Base-by-base conservation (phyloP, 2,113 vertebrate genomes). In the Petromus typicus region DNA sequence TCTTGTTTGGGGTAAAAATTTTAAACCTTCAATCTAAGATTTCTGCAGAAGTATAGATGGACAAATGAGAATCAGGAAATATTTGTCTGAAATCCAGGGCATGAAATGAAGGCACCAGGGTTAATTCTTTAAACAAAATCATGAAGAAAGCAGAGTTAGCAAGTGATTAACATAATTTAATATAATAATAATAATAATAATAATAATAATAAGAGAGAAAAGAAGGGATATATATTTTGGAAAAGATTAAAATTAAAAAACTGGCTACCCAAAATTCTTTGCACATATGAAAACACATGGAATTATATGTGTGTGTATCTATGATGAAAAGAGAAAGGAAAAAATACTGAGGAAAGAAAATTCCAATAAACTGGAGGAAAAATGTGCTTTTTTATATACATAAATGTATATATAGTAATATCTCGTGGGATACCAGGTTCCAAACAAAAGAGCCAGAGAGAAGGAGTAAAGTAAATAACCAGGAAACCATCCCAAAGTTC, bases 51-150 rank as follows among this genome's bases (percentile, higher is more conserved):
- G 67, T 22, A 89, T 7, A 95, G 40, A 27, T 11, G 64, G 17
- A 81, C 14, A 32, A 40, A 11, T 10, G 17, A 32, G 11, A 86
- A 14, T 78, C 34, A 64, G 3, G 4, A 90, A 43, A 89, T 73
- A 89, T 59, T 63, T 76, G 1, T n/a, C 7, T 83, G n/a, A 61
- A 90, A 78, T 71, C 3, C 23, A 86, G 16, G 32, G 1, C 23
- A 40, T 54, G 25, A 32, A 63, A 80, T 54, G 5, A 56, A 85
- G 8, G 23, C 30, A 86, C 4, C 17, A 37, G 89, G 66, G 40
- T 81, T 83, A 90, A 90, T 63, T 90, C 75, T 57, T 18, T 67
- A 59, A 86, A 86, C 51, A 20, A 94, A 89, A 93, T 37, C 7
- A 71, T 82, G 8, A 95, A 34, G 16, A 84, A 89, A 83, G 1